Percentiles rank a stretch among this genome's conserved stretches.
Evolutionary conservation across 2,113 vertebrate genomes (phyloP).

Genomic region (Myiagra hebetior): DNA sequence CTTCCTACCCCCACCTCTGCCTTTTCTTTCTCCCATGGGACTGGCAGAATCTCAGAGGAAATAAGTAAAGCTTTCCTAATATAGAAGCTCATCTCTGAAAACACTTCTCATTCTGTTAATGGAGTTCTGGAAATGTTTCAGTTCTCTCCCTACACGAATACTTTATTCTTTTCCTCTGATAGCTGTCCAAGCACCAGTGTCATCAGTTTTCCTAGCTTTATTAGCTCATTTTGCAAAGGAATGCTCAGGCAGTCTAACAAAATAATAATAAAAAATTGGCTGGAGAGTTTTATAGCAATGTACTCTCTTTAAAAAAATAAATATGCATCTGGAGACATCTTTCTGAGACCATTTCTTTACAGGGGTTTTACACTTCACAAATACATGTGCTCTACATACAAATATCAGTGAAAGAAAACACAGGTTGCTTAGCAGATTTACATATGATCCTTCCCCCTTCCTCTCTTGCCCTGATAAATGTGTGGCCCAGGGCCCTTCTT

Average conservation of each 20-base stretch:
- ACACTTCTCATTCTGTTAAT: slow-evolving; percentile 64
- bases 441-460: neutral
- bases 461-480: neutral
- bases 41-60: slow-evolving; percentile 61
- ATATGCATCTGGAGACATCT: neutral
- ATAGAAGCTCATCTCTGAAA: slow-evolving; percentile 66
- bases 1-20: neutral
- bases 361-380: neutral
- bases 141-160: slow-evolving; percentile 57
- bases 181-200: slow-evolving; percentile 48
- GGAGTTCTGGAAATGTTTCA: slow-evolving; percentile 69
- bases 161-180: slow-evolving; percentile 55
- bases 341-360: neutral
- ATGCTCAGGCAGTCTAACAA: slow-evolving; percentile 31
- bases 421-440: neutral
- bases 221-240: slow-evolving; percentile 51
- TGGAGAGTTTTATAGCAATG: slow-evolving; percentile 9
- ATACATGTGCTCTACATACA: neutral
- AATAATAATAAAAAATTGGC: slow-evolving; percentile 34
- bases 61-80: slow-evolving; percentile 70
- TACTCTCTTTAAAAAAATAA: slow-evolving; percentile 5
- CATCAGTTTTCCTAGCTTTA: slow-evolving; percentile 56
- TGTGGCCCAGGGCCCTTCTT: neutral
- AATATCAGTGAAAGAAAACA: neutral
- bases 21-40: slow-evolving; percentile 52